phyloP scores from a whole-genome alignment of 2,113 vertebrate genomes.

The Cinclus cinclus region DNA sequence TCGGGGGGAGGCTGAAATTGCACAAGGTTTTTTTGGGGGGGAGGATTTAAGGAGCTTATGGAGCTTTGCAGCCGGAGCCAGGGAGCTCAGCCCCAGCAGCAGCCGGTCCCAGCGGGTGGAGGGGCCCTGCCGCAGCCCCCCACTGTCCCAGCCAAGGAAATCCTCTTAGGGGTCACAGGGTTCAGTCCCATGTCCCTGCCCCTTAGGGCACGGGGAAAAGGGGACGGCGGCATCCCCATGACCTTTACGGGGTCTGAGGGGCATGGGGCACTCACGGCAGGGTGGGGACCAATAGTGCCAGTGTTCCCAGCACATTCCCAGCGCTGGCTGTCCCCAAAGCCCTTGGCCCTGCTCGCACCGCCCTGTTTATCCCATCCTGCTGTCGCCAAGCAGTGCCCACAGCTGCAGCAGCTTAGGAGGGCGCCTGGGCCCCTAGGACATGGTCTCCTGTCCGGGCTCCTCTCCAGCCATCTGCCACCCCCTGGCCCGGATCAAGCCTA shows the following conservation, averaged over 20 bases:
- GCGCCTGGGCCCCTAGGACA: background rate
- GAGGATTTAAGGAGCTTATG: conserved; percentile 34
- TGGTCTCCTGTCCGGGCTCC: background rate
- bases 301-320: background rate
- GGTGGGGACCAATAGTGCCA: background rate
- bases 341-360: background rate
- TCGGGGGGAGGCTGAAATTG: background rate
- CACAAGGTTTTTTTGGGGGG: background rate
- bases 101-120: background rate
- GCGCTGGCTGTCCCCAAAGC: background rate
- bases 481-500: background rate
- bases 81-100: conserved; percentile 7
- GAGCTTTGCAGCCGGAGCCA: background rate
- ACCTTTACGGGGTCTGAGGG: background rate
- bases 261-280: background rate
- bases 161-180: conserved; percentile 22
- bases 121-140: background rate
- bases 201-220: background rate
- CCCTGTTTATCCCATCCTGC: background rate
- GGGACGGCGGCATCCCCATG: background rate
- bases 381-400: background rate
- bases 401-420: conserved; percentile 53
- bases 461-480: conserved; percentile 48
- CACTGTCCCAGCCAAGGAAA: conserved; percentile 1
- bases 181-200: background rate